Conservation (phyloP, 2,888 invertebrate genomes). For the Hyles lineata region DNA sequence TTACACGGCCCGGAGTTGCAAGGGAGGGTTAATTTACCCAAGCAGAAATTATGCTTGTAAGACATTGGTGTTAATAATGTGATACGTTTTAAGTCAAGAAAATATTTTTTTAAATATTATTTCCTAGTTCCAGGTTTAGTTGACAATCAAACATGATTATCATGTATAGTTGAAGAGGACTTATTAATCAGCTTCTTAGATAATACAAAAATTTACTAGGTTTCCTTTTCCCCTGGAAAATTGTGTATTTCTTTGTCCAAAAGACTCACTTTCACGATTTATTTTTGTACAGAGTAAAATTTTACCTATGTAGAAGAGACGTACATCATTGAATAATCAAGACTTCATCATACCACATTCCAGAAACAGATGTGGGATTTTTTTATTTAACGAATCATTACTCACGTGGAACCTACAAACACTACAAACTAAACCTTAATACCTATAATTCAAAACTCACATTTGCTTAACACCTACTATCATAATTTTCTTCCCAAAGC, state of each 20-base stretch:
- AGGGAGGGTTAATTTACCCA: constrained; percentile 12
- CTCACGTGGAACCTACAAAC: background rate
- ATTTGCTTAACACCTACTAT: background rate
- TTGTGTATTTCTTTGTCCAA: no score
- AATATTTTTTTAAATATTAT: no score
- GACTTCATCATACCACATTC: constrained; percentile 12
- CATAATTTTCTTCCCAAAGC: background rate
- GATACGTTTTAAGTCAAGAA: no score
- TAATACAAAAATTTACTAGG: no score
- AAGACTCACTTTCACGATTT: no score
- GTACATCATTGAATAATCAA: constrained; percentile 2
- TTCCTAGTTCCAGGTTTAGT: no score
- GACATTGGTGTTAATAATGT: no score
- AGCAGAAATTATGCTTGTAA: background rate
- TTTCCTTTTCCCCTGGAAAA: no score
- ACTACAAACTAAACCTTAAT: background rate
- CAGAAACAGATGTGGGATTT: constrained; percentile 26
- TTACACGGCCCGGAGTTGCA: constrained; percentile 37
- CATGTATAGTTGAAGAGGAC: no score
- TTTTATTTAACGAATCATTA: constrained; percentile 16
- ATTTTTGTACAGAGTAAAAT: no score
- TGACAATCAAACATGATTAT: no score
- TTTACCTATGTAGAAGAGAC: background rate
- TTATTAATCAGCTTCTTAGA: no score
- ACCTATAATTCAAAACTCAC: background rate